phyloP scores from a whole-genome alignment of 2,113 vertebrate species.

The Naja naja region DNA sequence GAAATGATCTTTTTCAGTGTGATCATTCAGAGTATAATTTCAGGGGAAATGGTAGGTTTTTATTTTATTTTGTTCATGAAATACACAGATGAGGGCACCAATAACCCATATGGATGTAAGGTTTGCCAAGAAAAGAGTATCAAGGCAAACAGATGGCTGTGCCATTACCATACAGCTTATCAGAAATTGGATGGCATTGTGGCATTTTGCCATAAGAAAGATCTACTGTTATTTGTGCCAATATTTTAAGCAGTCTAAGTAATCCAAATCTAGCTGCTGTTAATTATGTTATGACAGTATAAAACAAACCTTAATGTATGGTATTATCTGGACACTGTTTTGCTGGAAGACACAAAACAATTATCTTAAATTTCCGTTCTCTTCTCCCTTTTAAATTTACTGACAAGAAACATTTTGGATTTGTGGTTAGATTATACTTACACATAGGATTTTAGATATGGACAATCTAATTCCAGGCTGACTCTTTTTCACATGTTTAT shows the following conservation, averaged over 20 bases:
- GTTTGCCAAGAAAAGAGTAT: slow-evolving; percentile 72
- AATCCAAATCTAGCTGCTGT: slow-evolving; percentile 52
- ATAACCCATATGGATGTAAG: slow-evolving; percentile 71
- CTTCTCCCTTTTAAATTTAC: slow-evolving; percentile 3
- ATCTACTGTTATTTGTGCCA: slow-evolving; percentile 55
- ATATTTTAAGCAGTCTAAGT: slow-evolving; percentile 58
- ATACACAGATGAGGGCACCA: slow-evolving; percentile 68
- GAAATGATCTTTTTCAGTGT: slow-evolving; percentile 56
- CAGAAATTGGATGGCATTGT: slow-evolving; percentile 49
- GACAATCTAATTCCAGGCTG: neutral
- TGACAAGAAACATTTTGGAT: neutral
- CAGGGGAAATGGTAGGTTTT: slow-evolving; percentile 48
- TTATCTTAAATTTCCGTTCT: slow-evolving; percentile 37
- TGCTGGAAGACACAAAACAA: slow-evolving; percentile 37
- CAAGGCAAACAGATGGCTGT: slow-evolving; percentile 73
- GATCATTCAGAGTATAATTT: slow-evolving; percentile 61
- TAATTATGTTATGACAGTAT: slow-evolving; percentile 55
- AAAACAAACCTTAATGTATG: slow-evolving; percentile 37
- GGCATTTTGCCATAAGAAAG: slow-evolving; percentile 67
- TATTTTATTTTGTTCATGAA: slow-evolving; percentile 60
- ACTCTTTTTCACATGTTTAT: neutral
- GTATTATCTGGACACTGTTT: slow-evolving; percentile 19
- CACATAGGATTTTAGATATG: neutral
- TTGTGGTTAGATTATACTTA: neutral
- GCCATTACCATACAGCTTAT: slow-evolving; percentile 70